Evolutionary conservation across 1,140 invertebrate species (phyloP).

Genomic region (Colletes gigas): DNA sequence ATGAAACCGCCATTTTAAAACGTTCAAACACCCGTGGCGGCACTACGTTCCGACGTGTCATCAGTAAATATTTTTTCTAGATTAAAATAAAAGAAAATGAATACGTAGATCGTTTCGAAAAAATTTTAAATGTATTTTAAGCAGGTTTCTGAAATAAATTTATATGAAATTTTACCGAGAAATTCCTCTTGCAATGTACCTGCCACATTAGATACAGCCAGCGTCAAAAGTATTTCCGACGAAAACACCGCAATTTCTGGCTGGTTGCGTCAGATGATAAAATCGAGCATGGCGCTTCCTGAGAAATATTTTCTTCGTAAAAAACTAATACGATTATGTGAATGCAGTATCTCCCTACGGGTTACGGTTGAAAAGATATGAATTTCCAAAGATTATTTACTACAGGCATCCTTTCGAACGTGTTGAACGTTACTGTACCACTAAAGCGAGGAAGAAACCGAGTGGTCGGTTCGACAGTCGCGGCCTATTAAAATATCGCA

Average conservation of each 20-base stretch:
- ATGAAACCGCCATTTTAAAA: constrained; percentile 63
- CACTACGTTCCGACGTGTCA: constrained; percentile 51
- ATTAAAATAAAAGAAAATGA: constrained; percentile 50
- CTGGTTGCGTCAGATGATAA: constrained; percentile 52
- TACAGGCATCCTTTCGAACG: constrained; percentile 19
- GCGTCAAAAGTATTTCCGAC: constrained; percentile 40
- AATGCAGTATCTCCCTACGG: constrained; percentile 41
- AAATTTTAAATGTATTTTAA: constrained; percentile 38
- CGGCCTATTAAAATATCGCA: constrained; percentile 59
- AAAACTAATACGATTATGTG: constrained; percentile 73
- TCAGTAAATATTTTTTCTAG: constrained; percentile 51
- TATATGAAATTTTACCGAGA: constrained; percentile 52
- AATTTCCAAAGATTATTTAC: constrained; percentile 48
- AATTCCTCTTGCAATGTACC: constrained; percentile 56
- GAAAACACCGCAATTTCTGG: background rate
- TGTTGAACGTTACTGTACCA: constrained; percentile 66
- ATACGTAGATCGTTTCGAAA: constrained; percentile 34
- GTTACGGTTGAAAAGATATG: constrained; percentile 63
- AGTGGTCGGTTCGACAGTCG: constrained; percentile 58
- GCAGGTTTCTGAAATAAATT: constrained; percentile 50
- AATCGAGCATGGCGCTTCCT: constrained; percentile 67
- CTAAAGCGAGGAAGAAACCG: constrained; percentile 66
- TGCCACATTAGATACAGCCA: constrained; percentile 68
- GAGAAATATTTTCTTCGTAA: constrained; percentile 61
- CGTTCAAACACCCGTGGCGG: constrained; percentile 74